Base-by-base conservation (phyloP, 35 echinoderm and acorn worm species). In the Diadema setosum region DNA sequence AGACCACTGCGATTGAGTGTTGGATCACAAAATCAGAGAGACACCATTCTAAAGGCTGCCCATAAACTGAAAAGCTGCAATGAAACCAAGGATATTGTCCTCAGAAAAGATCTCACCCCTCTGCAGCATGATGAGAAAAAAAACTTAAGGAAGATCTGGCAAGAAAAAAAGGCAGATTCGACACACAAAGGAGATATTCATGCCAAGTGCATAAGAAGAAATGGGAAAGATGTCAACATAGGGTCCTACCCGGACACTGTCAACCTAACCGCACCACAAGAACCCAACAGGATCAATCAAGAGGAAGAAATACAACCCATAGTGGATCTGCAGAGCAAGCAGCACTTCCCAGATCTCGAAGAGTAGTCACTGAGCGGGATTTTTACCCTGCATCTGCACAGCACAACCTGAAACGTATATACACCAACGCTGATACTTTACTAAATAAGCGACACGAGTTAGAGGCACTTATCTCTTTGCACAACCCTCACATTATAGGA, bases 161-260 rank as follows among this genome's bases (percentile, higher is more conserved):
- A 42, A 23, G 14, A 42, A 45, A 82, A 58, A 48, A 82, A 57
- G 43, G 36, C 21, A 11, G 12, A 45, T 20, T 82, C 78, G 5
- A 82, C 43, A 2, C 36, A 82, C 3, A n/a, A 41, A 4, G 78
- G 78, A 37, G 78, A 82, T 27, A 20, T 45, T 48, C 78, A 82
- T 82, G 78, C 78, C 35, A 82, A 82, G 31, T 82, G 78, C 35
- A 82, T 82, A 48, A 82, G 78, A 31, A 41, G 31, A 30, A 82
- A 82, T 5, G 41, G 41, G 21, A 82, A 82, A 45, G 78, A 45
- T 46, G 41, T 82, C 40, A 82, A 82, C 78, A 48, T 82, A 5
- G 78, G 78, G 35, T 45, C 37, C 78, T 82, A 82, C 78, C 78
- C 78, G 46, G 32, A 42, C 78, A 46, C 43, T 20, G 20, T 20